Evolutionary conservation across 2,888 invertebrate species (phyloP).

Genomic region (Platynereis dumerilii): DNA sequence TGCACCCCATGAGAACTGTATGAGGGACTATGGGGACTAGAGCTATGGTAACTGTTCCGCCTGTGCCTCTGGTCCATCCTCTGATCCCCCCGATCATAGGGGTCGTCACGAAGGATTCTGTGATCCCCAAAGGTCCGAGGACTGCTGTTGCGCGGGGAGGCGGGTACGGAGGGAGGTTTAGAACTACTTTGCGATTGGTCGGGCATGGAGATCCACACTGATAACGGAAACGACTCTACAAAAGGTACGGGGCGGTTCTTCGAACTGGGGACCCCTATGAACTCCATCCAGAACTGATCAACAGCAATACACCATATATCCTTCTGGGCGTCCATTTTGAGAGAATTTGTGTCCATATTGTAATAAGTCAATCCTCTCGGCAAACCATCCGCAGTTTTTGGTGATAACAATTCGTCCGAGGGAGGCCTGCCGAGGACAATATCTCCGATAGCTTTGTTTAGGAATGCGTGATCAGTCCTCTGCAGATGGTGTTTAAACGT

Average conservation of each 20-base stretch:
- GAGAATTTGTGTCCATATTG: conserved; percentile 32
- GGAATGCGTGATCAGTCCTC: conserved; percentile 46
- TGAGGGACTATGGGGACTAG: no score
- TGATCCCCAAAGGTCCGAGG: background rate
- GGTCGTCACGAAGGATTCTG: no score
- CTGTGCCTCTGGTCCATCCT: background rate
- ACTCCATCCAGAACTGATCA: conserved; percentile 94
- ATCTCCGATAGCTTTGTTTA: conserved; percentile 43
- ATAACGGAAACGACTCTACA: conserved; percentile 73
- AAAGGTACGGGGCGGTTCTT: conserved; percentile 61
- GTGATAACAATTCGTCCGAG: conserved; percentile 23
- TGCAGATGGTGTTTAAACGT: conserved; percentile 40
- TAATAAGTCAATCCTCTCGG: conserved; percentile 12
- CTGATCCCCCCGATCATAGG: background rate
- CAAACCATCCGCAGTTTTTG: background rate
- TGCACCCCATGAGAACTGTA: no score
- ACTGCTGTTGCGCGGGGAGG: background rate
- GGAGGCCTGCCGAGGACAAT: conserved; percentile 21
- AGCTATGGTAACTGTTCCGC: no score
- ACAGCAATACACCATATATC: conserved; percentile 85
- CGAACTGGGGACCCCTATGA: conserved; percentile 79
- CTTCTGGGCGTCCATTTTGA: conserved; percentile 68
- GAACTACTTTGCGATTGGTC: background rate
- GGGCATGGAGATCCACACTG: conserved; percentile 72
- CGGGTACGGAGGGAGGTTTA: background rate